Conservation (phyloP, 2,888 invertebrate genomes). For the Pollenia amentaria region DNA sequence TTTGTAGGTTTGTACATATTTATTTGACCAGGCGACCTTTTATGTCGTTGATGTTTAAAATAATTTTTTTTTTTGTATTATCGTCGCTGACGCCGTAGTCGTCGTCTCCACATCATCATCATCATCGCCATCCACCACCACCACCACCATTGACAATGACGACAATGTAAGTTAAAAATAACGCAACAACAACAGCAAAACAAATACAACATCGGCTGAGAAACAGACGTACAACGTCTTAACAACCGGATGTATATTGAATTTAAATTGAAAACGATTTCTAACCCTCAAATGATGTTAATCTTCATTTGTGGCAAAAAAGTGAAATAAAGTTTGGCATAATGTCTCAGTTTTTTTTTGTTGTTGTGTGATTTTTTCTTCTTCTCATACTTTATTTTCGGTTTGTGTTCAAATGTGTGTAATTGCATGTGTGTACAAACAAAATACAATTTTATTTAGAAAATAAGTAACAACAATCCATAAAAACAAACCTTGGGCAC, state of each 20-base stretch:
- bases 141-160: conserved; percentile 44
- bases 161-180: conserved; percentile 51
- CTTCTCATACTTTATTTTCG: conserved; percentile 7
- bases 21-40: conserved; percentile 70
- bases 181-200: conserved; percentile 21
- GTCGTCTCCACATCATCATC: conserved; percentile 3
- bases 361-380: neutral
- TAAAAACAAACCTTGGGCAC: conserved; percentile 45
- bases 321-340: conserved; percentile 65
- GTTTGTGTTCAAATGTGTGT: conserved; percentile 30
- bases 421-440: conserved; percentile 29
- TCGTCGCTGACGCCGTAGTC: neutral
- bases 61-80: conserved; percentile 32
- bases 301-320: conserved; percentile 71
- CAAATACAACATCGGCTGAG: conserved; percentile 1
- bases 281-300: conserved; percentile 73
- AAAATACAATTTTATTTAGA: conserved; percentile 49
- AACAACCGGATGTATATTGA: conserved; percentile 81
- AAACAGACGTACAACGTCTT: conserved; percentile 55
- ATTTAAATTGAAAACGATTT: conserved; percentile 82
- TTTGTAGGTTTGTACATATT: conserved; percentile 35
- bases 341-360: conserved; percentile 53
- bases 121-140: conserved; percentile 17
- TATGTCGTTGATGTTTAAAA: conserved; percentile 51
- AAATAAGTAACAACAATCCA: conserved; percentile 34